Base-by-base conservation (phyloP, 1,140 invertebrate species). In the Colletes gigas region DNA sequence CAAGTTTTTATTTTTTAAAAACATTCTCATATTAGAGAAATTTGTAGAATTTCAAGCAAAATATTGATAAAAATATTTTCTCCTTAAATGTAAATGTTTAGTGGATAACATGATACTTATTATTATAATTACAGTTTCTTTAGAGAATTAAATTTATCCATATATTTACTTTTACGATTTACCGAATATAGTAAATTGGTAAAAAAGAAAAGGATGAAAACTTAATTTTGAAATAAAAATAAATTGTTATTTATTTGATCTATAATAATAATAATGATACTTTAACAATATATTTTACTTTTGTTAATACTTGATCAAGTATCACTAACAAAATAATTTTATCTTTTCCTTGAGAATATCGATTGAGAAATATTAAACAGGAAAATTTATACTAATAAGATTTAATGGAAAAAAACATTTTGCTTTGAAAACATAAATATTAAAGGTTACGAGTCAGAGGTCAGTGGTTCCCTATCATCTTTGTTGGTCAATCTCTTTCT, bases 91-190 rank as follows among this genome's bases (percentile, higher is more conserved):
- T 59, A 39, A 67, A 57, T 39, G 14, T 52, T 62, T 78, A 57
- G 10, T 54, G 63, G 62, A 54, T 71, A 15, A 30, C 6, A 44
- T 72, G 59, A 63, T 78, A 71, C 30, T 71, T 30, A 63, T 30
- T 59, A 69, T 50, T 77, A 50, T 50, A 47, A 14, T 19, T 7
- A 14, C 21, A 65, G 52, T 70, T 63, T 15, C 15, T 55, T 15
- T 78, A 54, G 21, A 39, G 8, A 62, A 62, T 62, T 39, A 19
- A 15, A 62, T 62, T 59, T 9, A 7, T 3, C 14, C 30, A 30
- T 30, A 30, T 30, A 39, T 67, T 67, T 44, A 30, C 19, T 75
- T 75, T 67, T 55, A 39, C n/a, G 52, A 41, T 54, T 47, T 9
- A 5, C 19, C 7, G 3, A 12, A 39, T 50, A 10, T 39, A 39